Conservation (phyloP, 2,797 vertebrate genomes). For the Strix occidentalis region DNA sequence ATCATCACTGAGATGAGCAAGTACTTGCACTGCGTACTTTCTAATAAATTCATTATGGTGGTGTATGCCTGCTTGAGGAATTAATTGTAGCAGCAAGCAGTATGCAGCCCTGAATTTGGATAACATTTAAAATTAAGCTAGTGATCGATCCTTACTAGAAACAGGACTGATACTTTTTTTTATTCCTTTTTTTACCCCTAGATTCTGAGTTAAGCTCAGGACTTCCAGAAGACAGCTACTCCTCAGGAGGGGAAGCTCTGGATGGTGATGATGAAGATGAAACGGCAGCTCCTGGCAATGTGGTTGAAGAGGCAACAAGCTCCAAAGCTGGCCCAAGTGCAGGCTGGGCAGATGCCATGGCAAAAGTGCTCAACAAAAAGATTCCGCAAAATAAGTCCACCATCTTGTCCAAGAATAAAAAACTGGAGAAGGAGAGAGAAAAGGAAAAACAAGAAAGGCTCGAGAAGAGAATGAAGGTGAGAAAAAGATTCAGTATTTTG, state of each 20-base stretch:
- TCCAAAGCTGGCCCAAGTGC: conserved; percentile 59
- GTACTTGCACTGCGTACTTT: background rate
- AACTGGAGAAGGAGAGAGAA: conserved; percentile 83
- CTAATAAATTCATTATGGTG: background rate
- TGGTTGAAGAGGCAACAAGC: background rate
- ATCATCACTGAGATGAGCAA: background rate
- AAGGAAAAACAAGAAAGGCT: conserved; percentile 77
- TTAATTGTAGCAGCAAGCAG: background rate
- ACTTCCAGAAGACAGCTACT: conserved; percentile 48
- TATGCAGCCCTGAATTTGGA: accelerated
- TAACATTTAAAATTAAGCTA: background rate
- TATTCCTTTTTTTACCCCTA: background rate
- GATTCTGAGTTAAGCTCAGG: conserved; percentile 56
- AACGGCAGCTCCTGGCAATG: background rate
- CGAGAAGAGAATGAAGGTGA: conserved; percentile 85
- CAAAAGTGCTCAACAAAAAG: conserved; percentile 88
- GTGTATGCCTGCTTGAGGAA: background rate
- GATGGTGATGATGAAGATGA: conserved; percentile 74
- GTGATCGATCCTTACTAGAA: background rate
- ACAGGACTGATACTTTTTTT: background rate
- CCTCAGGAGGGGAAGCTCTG: conserved; percentile 54
- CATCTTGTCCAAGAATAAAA: conserved; percentile 89
- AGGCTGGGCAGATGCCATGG: conserved; percentile 96
- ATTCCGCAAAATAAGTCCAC: conserved; percentile 74
- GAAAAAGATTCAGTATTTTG: background rate